Evolutionary conservation across 92 coral and sea anemone species (phyloP).

Genomic region (Scolanthus callimorphus): DNA sequence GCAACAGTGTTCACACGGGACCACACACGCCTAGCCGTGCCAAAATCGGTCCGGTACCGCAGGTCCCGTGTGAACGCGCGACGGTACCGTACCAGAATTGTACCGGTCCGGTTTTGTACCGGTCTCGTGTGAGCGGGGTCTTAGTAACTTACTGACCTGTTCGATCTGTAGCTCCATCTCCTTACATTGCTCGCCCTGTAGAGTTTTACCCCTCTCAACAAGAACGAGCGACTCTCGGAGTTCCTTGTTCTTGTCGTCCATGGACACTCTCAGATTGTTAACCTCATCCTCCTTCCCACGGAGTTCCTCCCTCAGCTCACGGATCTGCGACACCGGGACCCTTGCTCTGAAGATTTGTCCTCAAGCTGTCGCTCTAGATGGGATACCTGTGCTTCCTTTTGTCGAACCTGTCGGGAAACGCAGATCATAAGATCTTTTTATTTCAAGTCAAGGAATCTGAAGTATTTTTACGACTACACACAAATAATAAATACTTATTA

Average conservation of each 20-base stretch:
- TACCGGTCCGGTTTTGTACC: too few species aligned
- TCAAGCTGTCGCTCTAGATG: slow-evolving; percentile 79
- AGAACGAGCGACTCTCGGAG: slow-evolving; percentile 61
- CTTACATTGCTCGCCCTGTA: slow-evolving; percentile 87
- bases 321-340: slow-evolving; percentile 55
- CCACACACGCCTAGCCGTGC: too few species aligned
- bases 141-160: slow-evolving; percentile 66
- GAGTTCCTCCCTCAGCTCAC: slow-evolving; percentile 65
- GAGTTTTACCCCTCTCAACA: slow-evolving; percentile 77
- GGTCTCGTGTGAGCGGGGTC: too few species aligned
- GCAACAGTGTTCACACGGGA: too few species aligned
- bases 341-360: slow-evolving; percentile 68
- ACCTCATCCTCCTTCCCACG: slow-evolving; percentile 47
- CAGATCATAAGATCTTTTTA: too few species aligned
- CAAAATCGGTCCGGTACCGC: too few species aligned
- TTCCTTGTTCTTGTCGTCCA: slow-evolving; percentile 69
- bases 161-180: slow-evolving; percentile 92
- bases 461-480: too few species aligned
- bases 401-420: slow-evolving; percentile 58
- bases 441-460: too few species aligned
- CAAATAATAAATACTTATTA: too few species aligned
- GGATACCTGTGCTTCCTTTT: slow-evolving; percentile 53
- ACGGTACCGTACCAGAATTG: too few species aligned
- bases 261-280: slow-evolving; percentile 52
- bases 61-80: too few species aligned